Base-by-base conservation (phyloP, 1,140 invertebrate genomes). In the Lineus longissimus region DNA sequence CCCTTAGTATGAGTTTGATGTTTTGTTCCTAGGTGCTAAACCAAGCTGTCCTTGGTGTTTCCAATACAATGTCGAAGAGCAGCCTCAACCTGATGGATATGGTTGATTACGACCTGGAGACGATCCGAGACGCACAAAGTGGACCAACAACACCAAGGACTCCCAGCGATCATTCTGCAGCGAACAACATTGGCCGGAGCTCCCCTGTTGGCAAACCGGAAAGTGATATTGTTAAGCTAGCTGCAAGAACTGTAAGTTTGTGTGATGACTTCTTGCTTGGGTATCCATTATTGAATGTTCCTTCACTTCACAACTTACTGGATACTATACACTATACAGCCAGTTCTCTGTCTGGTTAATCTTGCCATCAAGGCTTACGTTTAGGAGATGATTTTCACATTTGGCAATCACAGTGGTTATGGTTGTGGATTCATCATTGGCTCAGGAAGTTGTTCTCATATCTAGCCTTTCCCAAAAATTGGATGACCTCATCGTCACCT, bases 1-100 rank as follows among this genome's bases (percentile, higher is more conserved):
- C n/a, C n/a, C n/a, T n/a, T n/a, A n/a, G n/a, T n/a, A n/a, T n/a
- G n/a, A n/a, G n/a, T n/a, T n/a, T n/a, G n/a, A n/a, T n/a, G n/a
- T 60, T 33, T n/a, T 36, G 43, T 55, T 55, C 61, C 45, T 61
- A 85, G 81, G 82, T 83, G 57, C 67, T 84, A 55, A 77, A 81
- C 71, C 73, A 76, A 65, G 82, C 82, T 31, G 81, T 76, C 62
- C 77, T 74, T 62, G 84, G 84, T n/a, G 73, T 75, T 29, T 75
- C 66, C 4, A 23, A 22, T 62, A 6, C n/a, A 4, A 51, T 51
- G 6, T 7, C 47, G n/a, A 51, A 7, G 25, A 51, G 47, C n/a
- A 51, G 47, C n/a, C 25, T 7, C 4, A 51, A 19, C 9, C 25
- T 51, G 25, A n/a, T 23, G 6, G 25, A 23, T 51, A 23, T 51